Conservation (phyloP, 2,113 vertebrate genomes). For the Chrysemys picta region DNA sequence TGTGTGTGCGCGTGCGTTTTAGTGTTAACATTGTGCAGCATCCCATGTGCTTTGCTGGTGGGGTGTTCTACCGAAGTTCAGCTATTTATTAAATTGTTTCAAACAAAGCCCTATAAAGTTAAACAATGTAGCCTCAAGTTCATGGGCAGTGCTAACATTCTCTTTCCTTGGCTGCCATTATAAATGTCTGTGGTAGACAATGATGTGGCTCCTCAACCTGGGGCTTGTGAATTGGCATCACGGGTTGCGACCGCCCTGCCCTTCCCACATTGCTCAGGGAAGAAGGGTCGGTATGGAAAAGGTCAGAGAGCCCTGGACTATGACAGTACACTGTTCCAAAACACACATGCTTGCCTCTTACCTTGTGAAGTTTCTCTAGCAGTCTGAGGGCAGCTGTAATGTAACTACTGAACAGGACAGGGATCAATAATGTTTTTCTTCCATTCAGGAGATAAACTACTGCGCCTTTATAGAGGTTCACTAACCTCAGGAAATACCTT, state of each 20-base stretch:
- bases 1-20: too few species aligned
- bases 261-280: neutral
- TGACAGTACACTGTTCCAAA: neutral
- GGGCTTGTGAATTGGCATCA: neutral
- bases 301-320: neutral
- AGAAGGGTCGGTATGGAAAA: neutral
- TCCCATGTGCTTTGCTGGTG: too few species aligned
- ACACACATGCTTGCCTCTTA: slow-evolving; percentile 35
- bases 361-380: slow-evolving; percentile 96
- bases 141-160: neutral
- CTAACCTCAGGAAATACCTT: slow-evolving; percentile 89
- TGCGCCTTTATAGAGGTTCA: slow-evolving; percentile 94
- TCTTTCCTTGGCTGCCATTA: neutral
- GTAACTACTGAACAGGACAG: slow-evolving; percentile 91
- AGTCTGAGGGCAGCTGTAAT: slow-evolving; percentile 90
- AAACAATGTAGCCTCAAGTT: neutral
- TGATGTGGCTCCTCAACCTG: neutral
- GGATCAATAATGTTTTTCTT: slow-evolving; percentile 90
- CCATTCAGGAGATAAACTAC: slow-evolving; percentile 93
- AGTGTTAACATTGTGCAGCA: neutral
- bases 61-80: neutral
- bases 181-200: neutral
- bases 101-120: neutral
- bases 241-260: neutral
- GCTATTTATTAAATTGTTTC: neutral